Percentiles rank a stretch among this genome's conserved stretches.
phyloP scores from a whole-genome alignment of 1,140 invertebrate species.

The Aplysia californica region DNA sequence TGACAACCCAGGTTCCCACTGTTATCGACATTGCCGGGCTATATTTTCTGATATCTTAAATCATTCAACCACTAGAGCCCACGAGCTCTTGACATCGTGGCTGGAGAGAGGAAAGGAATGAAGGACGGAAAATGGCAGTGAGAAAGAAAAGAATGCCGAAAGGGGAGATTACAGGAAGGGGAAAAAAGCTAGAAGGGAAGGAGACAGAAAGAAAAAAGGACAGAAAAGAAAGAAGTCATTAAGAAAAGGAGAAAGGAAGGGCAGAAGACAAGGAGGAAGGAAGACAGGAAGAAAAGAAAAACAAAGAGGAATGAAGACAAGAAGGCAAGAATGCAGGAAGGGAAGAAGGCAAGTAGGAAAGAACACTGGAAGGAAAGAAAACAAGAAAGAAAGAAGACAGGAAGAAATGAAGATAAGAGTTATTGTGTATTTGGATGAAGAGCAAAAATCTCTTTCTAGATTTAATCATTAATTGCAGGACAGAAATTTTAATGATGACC shows the following conservation, averaged over 20 bases:
- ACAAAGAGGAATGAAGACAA: not conserved
- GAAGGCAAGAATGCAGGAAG: not conserved
- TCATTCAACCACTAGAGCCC: too few species aligned
- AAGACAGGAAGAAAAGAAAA: not conserved
- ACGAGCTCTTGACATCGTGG: too few species aligned
- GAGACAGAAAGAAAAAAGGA: conserved; percentile 2
- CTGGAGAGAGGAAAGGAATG: not conserved
- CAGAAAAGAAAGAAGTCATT: not conserved
- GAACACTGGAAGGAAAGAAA: not conserved
- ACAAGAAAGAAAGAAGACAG: not conserved
- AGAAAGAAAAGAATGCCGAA: not conserved
- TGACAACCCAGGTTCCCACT: too few species aligned
- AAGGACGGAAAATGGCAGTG: not conserved
- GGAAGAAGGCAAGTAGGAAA: not conserved
- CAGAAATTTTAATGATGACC: not conserved
- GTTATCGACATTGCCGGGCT: too few species aligned
- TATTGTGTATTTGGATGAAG: not conserved
- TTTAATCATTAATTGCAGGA: not conserved
- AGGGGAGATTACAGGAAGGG: not conserved
- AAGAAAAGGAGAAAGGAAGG: too few species aligned
- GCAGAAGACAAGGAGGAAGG: not conserved
- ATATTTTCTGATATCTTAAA: too few species aligned
- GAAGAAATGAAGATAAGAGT: not conserved
- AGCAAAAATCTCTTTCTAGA: not conserved
- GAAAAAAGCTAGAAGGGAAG: not conserved